Evolutionary conservation across 2,797 vertebrate genomes (phyloP).

Genomic region (Chelidonichthys spinosus): DNA sequence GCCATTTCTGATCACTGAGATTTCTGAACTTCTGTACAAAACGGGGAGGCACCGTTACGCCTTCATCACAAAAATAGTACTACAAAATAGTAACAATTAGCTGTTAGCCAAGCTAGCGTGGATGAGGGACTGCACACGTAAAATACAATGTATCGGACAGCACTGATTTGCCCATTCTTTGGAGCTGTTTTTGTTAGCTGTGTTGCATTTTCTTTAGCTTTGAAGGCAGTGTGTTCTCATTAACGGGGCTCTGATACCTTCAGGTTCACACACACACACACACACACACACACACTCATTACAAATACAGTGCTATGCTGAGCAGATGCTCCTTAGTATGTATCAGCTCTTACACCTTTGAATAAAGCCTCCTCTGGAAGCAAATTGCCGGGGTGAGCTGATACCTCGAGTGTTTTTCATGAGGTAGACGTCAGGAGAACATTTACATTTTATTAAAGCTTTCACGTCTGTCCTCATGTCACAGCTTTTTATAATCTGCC

Average conservation of each 20-base stretch:
- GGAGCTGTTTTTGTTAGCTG: neutral
- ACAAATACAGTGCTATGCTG: conserved; percentile 16
- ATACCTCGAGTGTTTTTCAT: conserved; percentile 17
- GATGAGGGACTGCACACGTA: no score
- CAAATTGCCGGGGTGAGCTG: conserved; percentile 4
- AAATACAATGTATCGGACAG: no score
- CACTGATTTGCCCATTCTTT: neutral
- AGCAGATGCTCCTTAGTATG: conserved; percentile 54
- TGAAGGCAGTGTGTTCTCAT: conserved; percentile 7
- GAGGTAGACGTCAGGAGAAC: conserved; percentile 11
- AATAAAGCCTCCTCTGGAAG: conserved; percentile 44
- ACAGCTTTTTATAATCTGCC: neutral
- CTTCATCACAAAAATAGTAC: neutral
- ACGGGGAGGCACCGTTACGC: conserved; percentile 24
- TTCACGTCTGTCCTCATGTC: neutral
- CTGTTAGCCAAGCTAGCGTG: no score
- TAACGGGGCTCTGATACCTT: neutral
- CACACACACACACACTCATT: conserved; percentile 9
- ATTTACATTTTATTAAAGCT: conserved; percentile 26
- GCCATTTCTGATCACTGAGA: conserved; percentile 12
- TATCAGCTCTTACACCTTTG: conserved; percentile 39
- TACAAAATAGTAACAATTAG: no score
- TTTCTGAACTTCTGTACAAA: conserved; percentile 20
- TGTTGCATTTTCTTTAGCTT: neutral
- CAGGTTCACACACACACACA: neutral